phyloP scores from a whole-genome alignment of 2,888 invertebrate species.

The Ctena decussata region DNA sequence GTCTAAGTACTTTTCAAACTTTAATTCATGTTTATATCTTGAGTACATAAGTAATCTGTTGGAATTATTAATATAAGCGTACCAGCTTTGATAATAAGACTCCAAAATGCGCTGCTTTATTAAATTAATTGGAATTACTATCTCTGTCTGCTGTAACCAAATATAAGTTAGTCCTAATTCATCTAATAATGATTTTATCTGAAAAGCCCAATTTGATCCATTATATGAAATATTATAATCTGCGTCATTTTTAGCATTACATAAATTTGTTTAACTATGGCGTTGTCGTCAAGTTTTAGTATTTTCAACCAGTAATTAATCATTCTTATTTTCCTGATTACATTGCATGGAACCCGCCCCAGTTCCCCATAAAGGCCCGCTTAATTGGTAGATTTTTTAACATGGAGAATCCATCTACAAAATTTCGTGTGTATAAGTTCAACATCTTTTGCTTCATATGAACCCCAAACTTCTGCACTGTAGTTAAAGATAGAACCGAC shows the following conservation, averaged over 20 bases:
- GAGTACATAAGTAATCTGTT: background rate
- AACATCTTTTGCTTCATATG: background rate
- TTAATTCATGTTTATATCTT: background rate
- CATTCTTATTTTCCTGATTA: background rate
- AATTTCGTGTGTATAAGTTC: constrained; percentile 3
- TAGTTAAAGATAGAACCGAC: too few species aligned
- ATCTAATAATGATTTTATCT: background rate
- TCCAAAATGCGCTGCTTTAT: background rate
- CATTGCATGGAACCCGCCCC: background rate
- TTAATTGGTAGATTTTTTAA: constrained; percentile 1
- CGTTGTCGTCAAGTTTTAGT: too few species aligned
- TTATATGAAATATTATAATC: background rate
- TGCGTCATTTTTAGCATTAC: background rate
- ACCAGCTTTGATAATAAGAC: background rate
- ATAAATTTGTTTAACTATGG: background rate
- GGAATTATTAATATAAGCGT: background rate
- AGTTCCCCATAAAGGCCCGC: background rate
- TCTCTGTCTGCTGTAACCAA: background rate
- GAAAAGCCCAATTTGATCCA: background rate
- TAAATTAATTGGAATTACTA: background rate
- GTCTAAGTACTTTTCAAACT: constrained; percentile 14
- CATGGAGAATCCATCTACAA: background rate
- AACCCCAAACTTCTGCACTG: background rate
- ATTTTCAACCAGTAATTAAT: background rate
- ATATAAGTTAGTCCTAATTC: background rate